Evolutionary conservation across 2,797 vertebrate genomes (phyloP).

Genomic region (Heteromormyrus szaboi): DNA sequence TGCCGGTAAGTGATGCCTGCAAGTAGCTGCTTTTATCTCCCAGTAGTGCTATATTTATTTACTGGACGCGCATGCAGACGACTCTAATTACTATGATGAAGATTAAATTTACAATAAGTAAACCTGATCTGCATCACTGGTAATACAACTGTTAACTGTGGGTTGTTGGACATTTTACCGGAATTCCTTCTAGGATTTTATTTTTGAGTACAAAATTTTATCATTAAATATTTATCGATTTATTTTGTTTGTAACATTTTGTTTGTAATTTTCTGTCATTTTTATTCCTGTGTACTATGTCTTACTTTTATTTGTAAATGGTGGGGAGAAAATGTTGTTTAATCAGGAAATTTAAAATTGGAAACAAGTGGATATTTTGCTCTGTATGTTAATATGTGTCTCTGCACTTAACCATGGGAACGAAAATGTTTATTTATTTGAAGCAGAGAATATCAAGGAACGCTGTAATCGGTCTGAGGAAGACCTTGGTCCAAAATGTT

Average conservation of each 20-base stretch:
- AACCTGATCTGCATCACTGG: neutral
- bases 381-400: neutral
- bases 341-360: neutral
- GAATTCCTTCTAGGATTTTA: neutral
- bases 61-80: neutral
- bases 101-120: neutral
- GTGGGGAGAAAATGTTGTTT: neutral
- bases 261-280: neutral
- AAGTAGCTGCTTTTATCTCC: neutral
- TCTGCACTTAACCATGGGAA: neutral
- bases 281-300: neutral
- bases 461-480: neutral
- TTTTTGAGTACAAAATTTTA: neutral
- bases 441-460: neutral
- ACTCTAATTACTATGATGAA: neutral
- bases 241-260: neutral
- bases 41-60: neutral
- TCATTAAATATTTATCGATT: neutral
- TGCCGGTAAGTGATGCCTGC: neutral
- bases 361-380: neutral
- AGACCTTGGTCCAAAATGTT: neutral
- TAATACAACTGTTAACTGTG: neutral
- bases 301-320: neutral
- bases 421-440: neutral
- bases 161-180: neutral